phyloP scores from a whole-genome alignment of 2,797 vertebrate species.

The Eospalax fontanierii region DNA sequence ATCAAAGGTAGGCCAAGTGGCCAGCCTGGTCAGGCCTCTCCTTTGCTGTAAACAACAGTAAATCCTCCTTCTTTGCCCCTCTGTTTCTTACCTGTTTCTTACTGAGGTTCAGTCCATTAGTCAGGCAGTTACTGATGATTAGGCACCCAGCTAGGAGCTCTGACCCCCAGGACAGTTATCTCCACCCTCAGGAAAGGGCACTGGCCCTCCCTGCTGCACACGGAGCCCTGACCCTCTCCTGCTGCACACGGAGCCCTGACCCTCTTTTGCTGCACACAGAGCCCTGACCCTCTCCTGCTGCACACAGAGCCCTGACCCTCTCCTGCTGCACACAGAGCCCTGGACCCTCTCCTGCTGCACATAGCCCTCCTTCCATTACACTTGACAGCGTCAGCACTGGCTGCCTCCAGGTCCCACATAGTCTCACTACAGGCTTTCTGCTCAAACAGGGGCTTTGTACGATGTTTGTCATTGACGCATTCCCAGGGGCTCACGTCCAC shows the following conservation, averaged over 20 bases:
- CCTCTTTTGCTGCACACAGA: no score
- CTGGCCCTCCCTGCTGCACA: rapidly evolving
- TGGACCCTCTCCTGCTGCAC: no score
- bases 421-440: rapidly evolving
- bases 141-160: not conserved
- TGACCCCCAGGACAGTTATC: not conserved
- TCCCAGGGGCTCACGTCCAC: not conserved
- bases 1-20: slow-evolving; percentile 48
- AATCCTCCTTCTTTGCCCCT: not conserved
- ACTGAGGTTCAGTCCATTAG: not conserved
- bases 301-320: no score
- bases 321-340: no score
- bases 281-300: no score
- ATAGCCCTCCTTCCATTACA: rapidly evolving
- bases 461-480: rapidly evolving
- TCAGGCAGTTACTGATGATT: not conserved
- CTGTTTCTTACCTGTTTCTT: not conserved
- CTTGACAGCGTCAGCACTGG: rapidly evolving
- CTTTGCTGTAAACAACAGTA: not conserved
- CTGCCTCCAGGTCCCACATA: not conserved
- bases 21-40: not conserved
- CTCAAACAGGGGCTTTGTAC: rapidly evolving
- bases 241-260: no score
- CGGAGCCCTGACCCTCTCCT: rapidly evolving
- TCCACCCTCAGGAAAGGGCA: not conserved